A percentile compares a stretch with the other conserved stretches of the same genome.
phyloP scores from a whole-genome alignment of 2,797 vertebrate species.

The Siniperca undulata region DNA sequence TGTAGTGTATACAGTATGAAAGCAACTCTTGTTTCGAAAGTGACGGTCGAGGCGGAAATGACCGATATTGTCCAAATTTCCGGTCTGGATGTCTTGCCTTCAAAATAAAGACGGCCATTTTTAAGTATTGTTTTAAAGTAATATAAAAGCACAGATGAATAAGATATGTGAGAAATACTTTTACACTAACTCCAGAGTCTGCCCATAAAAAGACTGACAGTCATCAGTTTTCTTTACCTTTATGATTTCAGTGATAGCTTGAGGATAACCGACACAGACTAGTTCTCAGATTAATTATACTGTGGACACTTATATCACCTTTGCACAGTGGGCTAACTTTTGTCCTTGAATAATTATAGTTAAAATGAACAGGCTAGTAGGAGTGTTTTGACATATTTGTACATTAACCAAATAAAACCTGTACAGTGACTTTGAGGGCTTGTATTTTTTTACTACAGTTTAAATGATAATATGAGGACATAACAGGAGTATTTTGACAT shows the following conservation, averaged over 20 bases:
- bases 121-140: neutral
- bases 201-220: neutral
- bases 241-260: neutral
- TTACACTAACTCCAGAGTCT: neutral
- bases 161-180: neutral
- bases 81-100: neutral
- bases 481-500: neutral
- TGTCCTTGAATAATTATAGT: neutral
- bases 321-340: neutral
- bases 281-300: neutral
- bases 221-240: neutral
- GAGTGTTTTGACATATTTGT: neutral
- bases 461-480: neutral
- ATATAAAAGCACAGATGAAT: neutral
- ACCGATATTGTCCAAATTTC: neutral
- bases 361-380: neutral
- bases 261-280: neutral
- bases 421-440: neutral
- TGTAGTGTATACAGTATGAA: neutral
- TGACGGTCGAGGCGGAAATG: slow-evolving; percentile 1
- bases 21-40: slow-evolving; percentile 45
- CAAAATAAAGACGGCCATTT: slow-evolving; percentile 1
- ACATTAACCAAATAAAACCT: neutral
- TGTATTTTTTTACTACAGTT: neutral
- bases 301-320: neutral